phyloP scores from a whole-genome alignment of 2,888 invertebrate genomes.

The Hydraecia micacea region DNA sequence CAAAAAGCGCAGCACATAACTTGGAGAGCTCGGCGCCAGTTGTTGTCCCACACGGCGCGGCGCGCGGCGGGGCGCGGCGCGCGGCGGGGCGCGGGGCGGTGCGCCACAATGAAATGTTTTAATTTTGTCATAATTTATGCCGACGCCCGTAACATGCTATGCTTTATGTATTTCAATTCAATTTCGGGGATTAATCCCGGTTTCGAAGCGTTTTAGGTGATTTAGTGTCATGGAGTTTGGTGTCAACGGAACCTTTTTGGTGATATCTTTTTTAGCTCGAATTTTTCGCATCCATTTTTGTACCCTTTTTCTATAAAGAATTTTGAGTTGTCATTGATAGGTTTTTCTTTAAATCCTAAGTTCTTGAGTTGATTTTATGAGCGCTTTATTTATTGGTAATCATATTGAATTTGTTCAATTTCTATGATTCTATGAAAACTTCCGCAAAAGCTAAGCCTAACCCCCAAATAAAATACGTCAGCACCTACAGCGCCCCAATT shows the following conservation, averaged over 20 bases:
- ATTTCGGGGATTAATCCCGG: constrained; percentile 53
- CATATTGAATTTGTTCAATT: background rate
- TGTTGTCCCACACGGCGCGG: constrained; percentile 54
- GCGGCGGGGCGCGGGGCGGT: no score
- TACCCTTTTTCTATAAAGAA: background rate
- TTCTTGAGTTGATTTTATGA: background rate
- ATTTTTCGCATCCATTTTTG: background rate
- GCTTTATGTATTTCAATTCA: constrained; percentile 65
- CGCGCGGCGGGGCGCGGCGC: no score
- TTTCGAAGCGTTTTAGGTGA: constrained; percentile 46
- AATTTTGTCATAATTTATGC: constrained; percentile 69
- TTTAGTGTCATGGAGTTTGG: constrained; percentile 42
- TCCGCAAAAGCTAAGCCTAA: background rate
- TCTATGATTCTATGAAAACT: no score
- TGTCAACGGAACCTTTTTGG: constrained; percentile 17
- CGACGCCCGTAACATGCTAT: constrained; percentile 54
- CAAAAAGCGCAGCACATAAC: constrained; percentile 51
- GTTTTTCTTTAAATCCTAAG: background rate
- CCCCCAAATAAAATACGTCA: background rate
- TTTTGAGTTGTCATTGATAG: background rate
- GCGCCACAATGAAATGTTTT: constrained; percentile 66
- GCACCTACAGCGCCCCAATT: background rate
- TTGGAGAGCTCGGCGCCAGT: constrained; percentile 38
- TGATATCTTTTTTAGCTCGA: constrained; percentile 6
- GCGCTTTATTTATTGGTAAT: background rate